A percentile compares a stretch with the other conserved stretches of the same genome.
These are phyloP conservation scores for Cerastis rubricosa DNA, from an alignment of 2,888 invertebrate species.

Conservation along the genomic window DNA sequence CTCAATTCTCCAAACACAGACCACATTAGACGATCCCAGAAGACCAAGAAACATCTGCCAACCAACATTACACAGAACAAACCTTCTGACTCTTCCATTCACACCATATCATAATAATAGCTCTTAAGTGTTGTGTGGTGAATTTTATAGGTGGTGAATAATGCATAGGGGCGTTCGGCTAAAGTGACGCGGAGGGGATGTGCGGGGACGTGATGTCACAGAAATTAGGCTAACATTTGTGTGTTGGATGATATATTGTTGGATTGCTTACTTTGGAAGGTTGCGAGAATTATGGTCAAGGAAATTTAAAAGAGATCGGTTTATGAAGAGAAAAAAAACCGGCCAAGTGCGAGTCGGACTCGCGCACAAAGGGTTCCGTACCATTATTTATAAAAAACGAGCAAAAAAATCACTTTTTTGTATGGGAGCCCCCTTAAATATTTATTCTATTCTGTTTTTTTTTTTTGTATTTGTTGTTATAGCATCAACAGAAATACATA, in stretches of 20 bases:
- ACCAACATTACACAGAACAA: background rate
- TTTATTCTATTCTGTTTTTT: too few relatives aligned
- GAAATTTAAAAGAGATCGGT: background rate
- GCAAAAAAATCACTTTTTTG: too few relatives aligned
- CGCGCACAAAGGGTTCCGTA: too few relatives aligned
- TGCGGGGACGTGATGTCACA: constrained; percentile 46
- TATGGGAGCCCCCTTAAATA: too few relatives aligned
- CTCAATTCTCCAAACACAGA: background rate
- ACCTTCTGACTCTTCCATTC: constrained; percentile 29
- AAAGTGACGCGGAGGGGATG: constrained; percentile 30
- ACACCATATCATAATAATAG: constrained; percentile 38
- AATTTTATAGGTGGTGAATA: constrained; percentile 58
- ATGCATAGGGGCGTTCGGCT: constrained; percentile 51
- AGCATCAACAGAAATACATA: too few relatives aligned
- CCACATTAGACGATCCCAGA: background rate
- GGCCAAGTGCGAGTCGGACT: too few relatives aligned
- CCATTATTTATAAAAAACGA: too few relatives aligned
- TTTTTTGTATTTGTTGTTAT: too few relatives aligned
- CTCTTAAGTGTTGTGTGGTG: constrained; percentile 53
- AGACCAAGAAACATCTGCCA: background rate
- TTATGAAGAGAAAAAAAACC: too few relatives aligned
- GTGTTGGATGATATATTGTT: constrained; percentile 32
- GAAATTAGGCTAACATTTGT: constrained; percentile 46
- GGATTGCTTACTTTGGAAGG: background rate
- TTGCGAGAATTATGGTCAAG: background rate